Base-by-base conservation (phyloP, 1,140 invertebrate species). In the Helicorthomorpha holstii region DNA sequence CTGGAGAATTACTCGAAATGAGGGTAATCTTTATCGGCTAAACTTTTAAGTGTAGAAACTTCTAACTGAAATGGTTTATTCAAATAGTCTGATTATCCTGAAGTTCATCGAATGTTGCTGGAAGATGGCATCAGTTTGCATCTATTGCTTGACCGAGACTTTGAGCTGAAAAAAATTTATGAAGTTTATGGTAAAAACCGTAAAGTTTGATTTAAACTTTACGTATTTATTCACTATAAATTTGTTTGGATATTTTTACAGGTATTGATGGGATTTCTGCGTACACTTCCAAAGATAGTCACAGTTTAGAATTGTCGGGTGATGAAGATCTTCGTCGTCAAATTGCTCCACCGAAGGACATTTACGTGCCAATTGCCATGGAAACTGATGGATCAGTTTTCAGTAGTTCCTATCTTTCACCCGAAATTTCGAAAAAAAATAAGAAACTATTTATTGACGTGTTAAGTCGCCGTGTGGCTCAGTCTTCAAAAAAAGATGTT, bases 71-170 rank as follows among this genome's bases (percentile, higher is more conserved):
- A 25, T 45, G 14, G 26, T 51, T 19, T 1, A 27, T 24, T 19
- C 61, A 60, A 70, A 57, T 69, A 85, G 77, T 66, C 83, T 58
- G 82, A 87, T 59, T 86, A 86, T 60, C 75, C 77, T 0, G 81
- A 81, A 23, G 70, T 91, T 27, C 77, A 82, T 59, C 78, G 86
- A 65, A 77, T 80, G 49, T 64, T 89, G 50, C 69, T 83, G 44
- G 83, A 90, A 63, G 81, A 80, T 60, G 83, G 79, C 4, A 80
- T 88, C 50, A 81, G 75, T 0, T 66, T 93, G 1, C 88, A 92
- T 62, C 79, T 92, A 27, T 63, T 93, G 3, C 84, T 86, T 73
- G 76, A 85, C 56, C 77, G 77, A 3, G 81, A 85, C 51, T 86
- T 88, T 59, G 53, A 52, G 27, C 54, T 56, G 25, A 55, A 55